Evolutionary conservation across 1,140 invertebrate genomes (phyloP), one percentile per base, ranked within the genome.

Genomic region (Monomorium pharaonis): DNA sequence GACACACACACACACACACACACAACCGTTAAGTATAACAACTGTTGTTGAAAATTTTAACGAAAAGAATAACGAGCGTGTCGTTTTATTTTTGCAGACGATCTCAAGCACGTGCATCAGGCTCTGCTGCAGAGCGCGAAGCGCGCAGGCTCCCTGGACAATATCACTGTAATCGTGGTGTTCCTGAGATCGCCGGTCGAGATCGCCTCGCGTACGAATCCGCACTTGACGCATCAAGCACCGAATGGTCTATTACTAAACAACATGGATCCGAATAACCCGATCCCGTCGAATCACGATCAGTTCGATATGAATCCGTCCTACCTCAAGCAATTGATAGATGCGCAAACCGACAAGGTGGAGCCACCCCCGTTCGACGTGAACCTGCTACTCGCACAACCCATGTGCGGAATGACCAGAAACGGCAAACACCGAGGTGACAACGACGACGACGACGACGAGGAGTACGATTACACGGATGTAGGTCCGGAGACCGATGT

Each of bases 141-240:
- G 94, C 94, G 96, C 86, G 96, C 96, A 90, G 97, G 97, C 49
- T 98, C 98, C 21, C 95, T 94, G 70, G 98, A 99, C 95, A 99
- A 99, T 94, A 98, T 98, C 93, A 97, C 97, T 60, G 97, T 98
- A 88, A 97, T 98, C 89, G 97, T 98, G 84, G 97, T 98, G 72
- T 98, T 98, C 95, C 96, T 99, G 92, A 97, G 96, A 92, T 96
- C 98, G 92, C 96, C 97, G 85, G 95, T 95, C 81, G 95, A 96
- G 93, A 97, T 97, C 90, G 96, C 95, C 87, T 95, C 96, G 84
- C 95, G 95, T 37, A 21, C 33, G 65, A 81, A 89, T 88, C 84
- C 85, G 63, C 65, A 85, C 62, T 21, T 89, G 90, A 75, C 16
- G 9, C 30, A 62, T 70, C 78, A 14, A 58, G 75, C 85, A 89